These are phyloP conservation scores for Drosophila pseudotalamancana DNA, from an alignment of 2,888 invertebrate species.

Conservation along the genomic window DNA sequence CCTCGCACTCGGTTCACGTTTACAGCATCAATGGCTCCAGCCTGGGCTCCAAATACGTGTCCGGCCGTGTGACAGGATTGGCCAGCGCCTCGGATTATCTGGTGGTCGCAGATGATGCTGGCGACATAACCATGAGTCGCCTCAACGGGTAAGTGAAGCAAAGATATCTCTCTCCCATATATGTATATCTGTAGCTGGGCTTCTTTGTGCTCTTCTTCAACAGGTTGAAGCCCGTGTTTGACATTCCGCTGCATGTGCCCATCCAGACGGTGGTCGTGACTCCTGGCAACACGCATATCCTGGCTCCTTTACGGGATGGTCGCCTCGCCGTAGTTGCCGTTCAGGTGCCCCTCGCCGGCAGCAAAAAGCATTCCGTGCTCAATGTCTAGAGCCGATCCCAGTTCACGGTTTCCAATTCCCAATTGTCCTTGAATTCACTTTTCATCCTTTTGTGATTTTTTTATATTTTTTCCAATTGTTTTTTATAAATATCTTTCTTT, in stretches of 20 bases:
- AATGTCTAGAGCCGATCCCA: slow-evolving; percentile 78
- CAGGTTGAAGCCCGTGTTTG: slow-evolving; percentile 85
- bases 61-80: slow-evolving; percentile 85
- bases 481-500: slow-evolving; percentile 5
- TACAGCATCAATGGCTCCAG: slow-evolving; percentile 85
- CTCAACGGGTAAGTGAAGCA: slow-evolving; percentile 83
- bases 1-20: slow-evolving; percentile 85
- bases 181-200: too few species aligned
- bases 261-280: slow-evolving; percentile 85
- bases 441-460: slow-evolving; percentile 1
- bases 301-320: slow-evolving; percentile 87
- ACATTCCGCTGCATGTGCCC: slow-evolving; percentile 85
- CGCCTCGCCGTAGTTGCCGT: slow-evolving; percentile 85
- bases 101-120: slow-evolving; percentile 85
- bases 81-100: slow-evolving; percentile 85
- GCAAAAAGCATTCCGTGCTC: slow-evolving; percentile 83
- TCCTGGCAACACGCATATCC: slow-evolving; percentile 86
- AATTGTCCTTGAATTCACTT: background rate
- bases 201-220: too few species aligned
- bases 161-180: background rate
- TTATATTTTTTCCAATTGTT: background rate
- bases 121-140: slow-evolving; percentile 85
- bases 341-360: slow-evolving; percentile 79
- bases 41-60: slow-evolving; percentile 85
- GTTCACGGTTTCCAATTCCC: background rate